These are phyloP conservation scores for Austrofundulus limnaeus DNA, from an alignment of 2,113 vertebrate genomes.

Conservation along the genomic window DNA sequence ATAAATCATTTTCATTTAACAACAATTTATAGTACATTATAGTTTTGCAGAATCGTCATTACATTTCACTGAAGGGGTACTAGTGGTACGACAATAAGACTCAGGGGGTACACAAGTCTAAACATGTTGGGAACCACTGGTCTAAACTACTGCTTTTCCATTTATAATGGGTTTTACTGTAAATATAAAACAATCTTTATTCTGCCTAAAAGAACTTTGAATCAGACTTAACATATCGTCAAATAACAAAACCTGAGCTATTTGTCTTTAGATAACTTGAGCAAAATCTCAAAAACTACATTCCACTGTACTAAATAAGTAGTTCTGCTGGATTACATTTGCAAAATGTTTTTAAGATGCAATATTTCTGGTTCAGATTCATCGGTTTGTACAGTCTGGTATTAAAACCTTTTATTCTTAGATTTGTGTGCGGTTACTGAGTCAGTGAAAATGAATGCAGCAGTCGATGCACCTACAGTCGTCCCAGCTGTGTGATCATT, in stretches of 20 bases:
- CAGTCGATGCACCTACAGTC: constrained; percentile 29
- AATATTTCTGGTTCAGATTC: constrained; percentile 13
- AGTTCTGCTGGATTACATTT: constrained; percentile 17
- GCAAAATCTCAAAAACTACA: constrained; percentile 12
- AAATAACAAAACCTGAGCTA: neutral
- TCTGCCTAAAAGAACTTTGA: neutral
- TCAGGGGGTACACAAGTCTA: too few species aligned
- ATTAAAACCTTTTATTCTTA: constrained; percentile 44
- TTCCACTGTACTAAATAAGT: constrained; percentile 6
- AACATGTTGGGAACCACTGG: too few species aligned
- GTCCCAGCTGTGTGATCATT: constrained; percentile 16
- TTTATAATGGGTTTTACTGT: neutral
- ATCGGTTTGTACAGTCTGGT: constrained; percentile 23
- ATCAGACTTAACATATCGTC: neutral
- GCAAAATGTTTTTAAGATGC: constrained; percentile 18
- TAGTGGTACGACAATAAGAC: too few species aligned
- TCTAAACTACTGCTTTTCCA: too few species aligned
- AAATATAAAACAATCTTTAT: constrained; percentile 11
- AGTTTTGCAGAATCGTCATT: too few species aligned
- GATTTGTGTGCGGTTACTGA: constrained; percentile 42
- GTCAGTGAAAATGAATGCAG: constrained; percentile 27
- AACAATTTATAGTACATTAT: too few species aligned
- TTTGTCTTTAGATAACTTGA: constrained; percentile 18
- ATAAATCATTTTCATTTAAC: too few species aligned
- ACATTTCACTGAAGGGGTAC: too few species aligned